Base-by-base conservation (phyloP, 2,113 vertebrate species). In the Diglossa brunneiventris region DNA sequence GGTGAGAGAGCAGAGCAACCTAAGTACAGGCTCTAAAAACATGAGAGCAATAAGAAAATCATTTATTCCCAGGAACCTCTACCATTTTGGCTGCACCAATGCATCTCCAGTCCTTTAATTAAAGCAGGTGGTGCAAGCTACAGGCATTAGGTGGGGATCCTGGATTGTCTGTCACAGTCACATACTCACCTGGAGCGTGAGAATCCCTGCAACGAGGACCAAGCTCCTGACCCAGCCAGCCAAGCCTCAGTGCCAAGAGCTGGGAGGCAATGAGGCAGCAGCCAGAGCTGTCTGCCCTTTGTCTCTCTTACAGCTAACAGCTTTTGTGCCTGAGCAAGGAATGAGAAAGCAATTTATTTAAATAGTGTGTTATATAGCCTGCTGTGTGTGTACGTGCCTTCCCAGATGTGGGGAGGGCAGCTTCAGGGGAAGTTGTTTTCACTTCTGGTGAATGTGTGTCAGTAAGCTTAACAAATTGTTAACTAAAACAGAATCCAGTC, bases 251-350 rank as follows among this genome's bases (percentile, higher is more conserved):
- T 28, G 55, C 87, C 74, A 68, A 53, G 30, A 87, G 72, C 61
- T 52, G 44, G 10, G 31, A 94, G 19, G 53, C 53, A 73, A 85
- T 69, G 87, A 87, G 58, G 87, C 85, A 82, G 75, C 53, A 68
- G 83, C 49, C 55, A 72, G 68, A 93, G 56, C 33, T 87, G 74
- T 56, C 69, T 90, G 83, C 76, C 79, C 69, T 93, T 80, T 92
- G 68, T 77, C 76, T 77, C 44, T 70, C 59, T 64, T 78, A 84
- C 73, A 90, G 11, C 61, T 83, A 72, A 49, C 69, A 82, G 69
- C 68, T 88, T 94, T 95, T 70, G n/a, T 53, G 76, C 80, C 61
- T 39, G 20, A 89, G 80, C 88, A 93, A 83, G 56, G 52, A 83
- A 84, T 22, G 49, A 89, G 68, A 92, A 79, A 91, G 50, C 23